Percentiles rank a stretch among this genome's conserved stretches.
These are phyloP conservation scores for Lophius americanus DNA, from an alignment of 2,797 vertebrate species.

Conservation along the genomic window DNA sequence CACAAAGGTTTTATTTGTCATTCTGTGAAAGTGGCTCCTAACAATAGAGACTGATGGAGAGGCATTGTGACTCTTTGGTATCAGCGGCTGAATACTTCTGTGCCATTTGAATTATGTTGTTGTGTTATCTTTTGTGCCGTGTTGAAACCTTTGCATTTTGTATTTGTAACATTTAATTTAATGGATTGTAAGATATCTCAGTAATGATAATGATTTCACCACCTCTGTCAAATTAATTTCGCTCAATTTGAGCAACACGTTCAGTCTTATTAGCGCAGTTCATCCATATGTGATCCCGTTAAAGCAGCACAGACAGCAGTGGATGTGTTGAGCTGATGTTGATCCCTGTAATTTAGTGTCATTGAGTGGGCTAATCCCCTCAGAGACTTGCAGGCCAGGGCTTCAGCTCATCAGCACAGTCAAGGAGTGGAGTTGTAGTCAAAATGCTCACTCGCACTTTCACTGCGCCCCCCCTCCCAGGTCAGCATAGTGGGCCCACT, in stretches of 20 bases:
- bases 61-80: constrained; percentile 52
- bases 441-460: constrained; percentile 49
- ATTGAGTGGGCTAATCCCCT: constrained; percentile 84
- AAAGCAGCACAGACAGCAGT: constrained; percentile 71
- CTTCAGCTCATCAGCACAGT: constrained; percentile 77
- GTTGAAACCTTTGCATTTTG: constrained; percentile 45
- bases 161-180: constrained; percentile 4
- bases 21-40: constrained; percentile 61
- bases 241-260: constrained; percentile 53
- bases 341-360: constrained; percentile 85
- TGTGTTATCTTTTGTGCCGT: constrained; percentile 52
- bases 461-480: constrained; percentile 42
- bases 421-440: constrained; percentile 69
- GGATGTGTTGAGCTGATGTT: constrained; percentile 81
- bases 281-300: constrained; percentile 75
- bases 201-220: constrained; percentile 11
- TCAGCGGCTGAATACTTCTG: constrained; percentile 49
- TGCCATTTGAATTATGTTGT: constrained; percentile 38
- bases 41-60: constrained; percentile 70
- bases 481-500: constrained; percentile 61
- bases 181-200: constrained; percentile 23
- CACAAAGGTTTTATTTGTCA: constrained; percentile 75
- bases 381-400: constrained; percentile 78
- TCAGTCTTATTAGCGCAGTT: constrained; percentile 65
- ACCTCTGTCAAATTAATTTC: constrained; percentile 8